phyloP scores from a whole-genome alignment of 1,140 invertebrate genomes.

The Nixonia krombeini region DNA sequence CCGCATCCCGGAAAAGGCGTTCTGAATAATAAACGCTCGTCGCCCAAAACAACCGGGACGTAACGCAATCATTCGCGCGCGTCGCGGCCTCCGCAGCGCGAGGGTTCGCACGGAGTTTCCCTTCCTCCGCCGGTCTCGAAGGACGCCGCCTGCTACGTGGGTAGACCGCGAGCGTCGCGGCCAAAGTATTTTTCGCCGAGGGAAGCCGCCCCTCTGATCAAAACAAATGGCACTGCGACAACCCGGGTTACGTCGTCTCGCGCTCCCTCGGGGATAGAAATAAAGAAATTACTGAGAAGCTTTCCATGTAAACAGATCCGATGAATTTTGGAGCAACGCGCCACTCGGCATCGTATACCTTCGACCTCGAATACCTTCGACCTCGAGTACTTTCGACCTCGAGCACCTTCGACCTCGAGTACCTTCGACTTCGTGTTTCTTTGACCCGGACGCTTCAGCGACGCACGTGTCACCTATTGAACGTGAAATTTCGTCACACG shows the following conservation, averaged over 20 bases:
- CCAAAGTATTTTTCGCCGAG: slow-evolving; percentile 14
- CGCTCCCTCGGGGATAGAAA: slow-evolving; percentile 57
- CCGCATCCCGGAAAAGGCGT: background rate
- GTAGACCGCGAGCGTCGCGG: slow-evolving; percentile 42
- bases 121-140: slow-evolving; percentile 39
- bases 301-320: slow-evolving; percentile 63
- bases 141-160: slow-evolving; percentile 24
- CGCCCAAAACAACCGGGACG: slow-evolving; percentile 44
- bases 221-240: slow-evolving; percentile 67
- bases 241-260: slow-evolving; percentile 26
- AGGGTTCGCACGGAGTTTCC: slow-evolving; percentile 28
- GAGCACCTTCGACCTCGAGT: too few relatives aligned
- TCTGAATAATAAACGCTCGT: slow-evolving; percentile 67
- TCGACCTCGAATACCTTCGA: too few relatives aligned
- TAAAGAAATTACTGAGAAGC: slow-evolving; percentile 69
- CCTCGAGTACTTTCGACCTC: too few relatives aligned
- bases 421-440: too few relatives aligned
- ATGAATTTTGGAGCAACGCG: slow-evolving; percentile 59
- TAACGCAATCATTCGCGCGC: slow-evolving; percentile 66
- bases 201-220: slow-evolving; percentile 59
- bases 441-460: too few relatives aligned
- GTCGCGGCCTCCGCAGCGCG: slow-evolving; percentile 40
- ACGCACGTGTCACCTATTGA: too few relatives aligned
- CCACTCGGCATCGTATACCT: background rate
- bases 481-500: too few relatives aligned